These are phyloP conservation scores for Athalia circularis DNA, from an alignment of 2,888 invertebrate species.

Conservation along the genomic window DNA sequence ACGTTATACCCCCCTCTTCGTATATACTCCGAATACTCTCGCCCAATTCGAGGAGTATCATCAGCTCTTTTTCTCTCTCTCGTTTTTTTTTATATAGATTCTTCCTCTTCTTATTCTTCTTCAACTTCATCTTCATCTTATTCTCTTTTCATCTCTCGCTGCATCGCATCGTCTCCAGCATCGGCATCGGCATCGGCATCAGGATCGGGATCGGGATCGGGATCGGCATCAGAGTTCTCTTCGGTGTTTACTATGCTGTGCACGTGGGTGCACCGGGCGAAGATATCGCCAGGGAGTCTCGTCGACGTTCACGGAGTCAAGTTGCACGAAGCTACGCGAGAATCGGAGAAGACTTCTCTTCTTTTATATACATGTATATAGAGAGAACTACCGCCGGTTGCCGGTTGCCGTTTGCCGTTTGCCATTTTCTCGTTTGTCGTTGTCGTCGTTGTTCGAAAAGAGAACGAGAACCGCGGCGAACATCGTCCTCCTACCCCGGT, in stretches of 20 bases:
- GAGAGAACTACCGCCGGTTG: too few relatives aligned
- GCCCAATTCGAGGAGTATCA: conserved; percentile 17
- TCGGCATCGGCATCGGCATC: too few relatives aligned
- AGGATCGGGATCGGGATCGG: too few relatives aligned
- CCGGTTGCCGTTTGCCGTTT: too few relatives aligned
- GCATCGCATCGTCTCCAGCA: conserved; percentile 37
- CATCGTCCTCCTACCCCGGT: too few relatives aligned
- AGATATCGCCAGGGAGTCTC: conserved; percentile 52
- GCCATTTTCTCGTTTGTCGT: too few relatives aligned
- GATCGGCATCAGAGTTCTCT: conserved; percentile 44
- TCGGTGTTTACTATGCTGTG: conserved; percentile 58
- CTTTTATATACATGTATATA: too few relatives aligned
- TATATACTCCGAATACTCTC: conserved; percentile 3
- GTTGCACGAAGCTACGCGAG: background rate
- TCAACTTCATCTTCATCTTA: conserved; percentile 49
- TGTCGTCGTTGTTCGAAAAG: too few relatives aligned
- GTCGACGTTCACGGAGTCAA: conserved; percentile 5
- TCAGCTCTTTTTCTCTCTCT: conserved; percentile 45
- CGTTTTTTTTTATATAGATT: conserved; percentile 3
- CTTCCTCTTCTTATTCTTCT: background rate
- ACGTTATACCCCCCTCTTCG: conserved; percentile 45
- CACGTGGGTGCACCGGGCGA: conserved; percentile 64
- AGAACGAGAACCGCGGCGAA: too few relatives aligned
- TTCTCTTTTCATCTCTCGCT: conserved; percentile 52
- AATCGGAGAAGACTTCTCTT: background rate